These are phyloP conservation scores for Procambarus virginalis DNA, from an alignment of 1,140 invertebrate species.

Conservation along the genomic window DNA sequence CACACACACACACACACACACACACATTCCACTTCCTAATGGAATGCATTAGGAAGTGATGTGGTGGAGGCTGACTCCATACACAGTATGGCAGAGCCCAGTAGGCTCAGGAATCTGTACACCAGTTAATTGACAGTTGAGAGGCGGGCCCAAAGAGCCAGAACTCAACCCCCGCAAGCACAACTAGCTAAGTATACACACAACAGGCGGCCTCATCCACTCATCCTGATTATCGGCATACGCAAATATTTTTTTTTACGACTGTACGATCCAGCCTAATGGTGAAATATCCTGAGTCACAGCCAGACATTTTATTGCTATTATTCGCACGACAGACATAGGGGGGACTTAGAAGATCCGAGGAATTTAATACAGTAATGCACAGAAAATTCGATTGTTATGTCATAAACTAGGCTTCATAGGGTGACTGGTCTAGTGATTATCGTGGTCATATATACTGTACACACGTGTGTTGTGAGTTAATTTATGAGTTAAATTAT, in stretches of 20 bases:
- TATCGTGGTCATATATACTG: too few relatives aligned
- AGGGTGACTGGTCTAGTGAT: too few relatives aligned
- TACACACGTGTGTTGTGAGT: too few relatives aligned
- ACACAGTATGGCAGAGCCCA: too few relatives aligned
- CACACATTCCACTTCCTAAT: neutral
- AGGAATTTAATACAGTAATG: constrained; percentile 5
- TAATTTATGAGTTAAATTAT: too few relatives aligned
- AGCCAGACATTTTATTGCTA: constrained; percentile 14
- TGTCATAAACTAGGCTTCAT: too few relatives aligned
- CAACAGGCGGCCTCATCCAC: neutral
- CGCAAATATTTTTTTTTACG: constrained; percentile 4
- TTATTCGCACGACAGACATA: neutral
- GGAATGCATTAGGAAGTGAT: too few relatives aligned
- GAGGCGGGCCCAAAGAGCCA: too few relatives aligned
- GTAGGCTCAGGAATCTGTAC: too few relatives aligned
- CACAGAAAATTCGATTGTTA: neutral
- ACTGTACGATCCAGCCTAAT: constrained; percentile 8
- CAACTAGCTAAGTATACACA: neutral
- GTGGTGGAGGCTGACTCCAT: too few relatives aligned
- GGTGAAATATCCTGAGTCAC: neutral
- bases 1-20: constrained; percentile 22
- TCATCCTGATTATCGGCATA: constrained; percentile 26
- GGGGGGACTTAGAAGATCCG: neutral
- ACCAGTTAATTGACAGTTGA: too few relatives aligned
- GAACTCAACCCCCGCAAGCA: too few relatives aligned